Base-by-base conservation (phyloP, 1,140 invertebrate species). In the Melitaea cinxia region DNA sequence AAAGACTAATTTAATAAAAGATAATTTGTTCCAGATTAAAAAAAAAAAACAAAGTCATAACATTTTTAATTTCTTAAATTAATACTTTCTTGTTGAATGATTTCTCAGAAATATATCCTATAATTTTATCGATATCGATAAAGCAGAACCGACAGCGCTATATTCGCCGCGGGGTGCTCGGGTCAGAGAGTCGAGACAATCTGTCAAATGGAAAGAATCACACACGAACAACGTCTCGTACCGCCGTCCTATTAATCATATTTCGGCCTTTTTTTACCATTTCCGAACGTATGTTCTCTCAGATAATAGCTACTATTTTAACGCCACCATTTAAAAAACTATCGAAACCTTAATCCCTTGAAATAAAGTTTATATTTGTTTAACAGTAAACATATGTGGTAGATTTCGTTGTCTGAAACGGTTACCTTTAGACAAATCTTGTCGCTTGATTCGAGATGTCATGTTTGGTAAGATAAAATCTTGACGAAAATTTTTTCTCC, bases 171-270 rank as follows among this genome's bases (percentile, higher is more conserved):
- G 83, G 88, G 88, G 82, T 69, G 83, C 83, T 82, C 75, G 78
- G 85, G 85, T 89, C 87, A 89, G 78, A 80, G 78, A 85, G 80
- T 68, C 79, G 85, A 86, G 88, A 90, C 88, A 90, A 90, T 90
- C 88, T 90, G 88, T 90, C 88, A 90, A 85, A 86, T 73, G 80
- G 82, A 85, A 85, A 85, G 86, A 90, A 90, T 90, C 88, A 89
- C 87, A 89, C 80, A 84, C 87, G 73, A 68, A 61, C 62, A 68
- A 61, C 64, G 73, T 75, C 79, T 75, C 74, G 73, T 70, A 78
- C 76, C 81, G 80, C 79, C 69, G 75, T 71, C 82, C 83, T 90
- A 90, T 90, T 88, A 89, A 90, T 90, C 88, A 90, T 89, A 85
- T 88, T 88, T 84, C 80, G 79, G 77, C 72, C 68, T 84, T 89